Conservation (phyloP, 2,888 invertebrate species). For the Caenorhabditis plicata region DNA sequence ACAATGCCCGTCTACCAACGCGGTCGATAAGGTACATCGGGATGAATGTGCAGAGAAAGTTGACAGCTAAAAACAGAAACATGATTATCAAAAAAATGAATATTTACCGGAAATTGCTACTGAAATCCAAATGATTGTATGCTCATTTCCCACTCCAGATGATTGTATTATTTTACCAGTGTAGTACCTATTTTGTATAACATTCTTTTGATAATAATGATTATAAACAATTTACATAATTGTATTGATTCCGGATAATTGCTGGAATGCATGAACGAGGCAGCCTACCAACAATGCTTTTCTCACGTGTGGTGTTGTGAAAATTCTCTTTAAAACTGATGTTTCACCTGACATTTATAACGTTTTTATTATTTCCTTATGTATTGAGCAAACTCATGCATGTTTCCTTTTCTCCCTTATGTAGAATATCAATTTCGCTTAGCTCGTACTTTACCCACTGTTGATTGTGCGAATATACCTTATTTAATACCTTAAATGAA, state of each 20-base stretch:
- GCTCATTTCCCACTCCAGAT: slow-evolving; percentile 67
- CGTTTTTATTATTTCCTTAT: background rate
- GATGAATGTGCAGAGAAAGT: slow-evolving; percentile 68
- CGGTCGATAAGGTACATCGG: slow-evolving; percentile 69
- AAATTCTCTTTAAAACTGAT: slow-evolving; percentile 18
- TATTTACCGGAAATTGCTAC: slow-evolving; percentile 64
- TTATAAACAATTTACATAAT: slow-evolving; percentile 66
- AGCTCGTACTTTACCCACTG: slow-evolving; percentile 42
- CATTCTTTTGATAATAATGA: background rate
- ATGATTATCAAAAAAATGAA: too few relatives aligned
- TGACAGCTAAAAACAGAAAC: too few relatives aligned
- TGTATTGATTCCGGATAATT: slow-evolving; percentile 70
- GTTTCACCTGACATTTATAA: slow-evolving; percentile 6
- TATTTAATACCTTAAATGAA: slow-evolving; percentile 12
- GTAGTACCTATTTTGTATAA: slow-evolving; percentile 68
- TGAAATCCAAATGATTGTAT: slow-evolving; percentile 68
- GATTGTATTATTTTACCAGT: slow-evolving; percentile 70
- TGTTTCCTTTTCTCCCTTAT: slow-evolving; percentile 1
- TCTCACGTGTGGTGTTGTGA: slow-evolving; percentile 46
- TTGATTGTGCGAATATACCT: slow-evolving; percentile 37
- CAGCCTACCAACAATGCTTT: slow-evolving; percentile 69
- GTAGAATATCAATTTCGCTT: slow-evolving; percentile 28
- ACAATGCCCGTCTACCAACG: slow-evolving; percentile 67
- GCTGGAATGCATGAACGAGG: slow-evolving; percentile 70
- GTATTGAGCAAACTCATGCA: background rate